Percentiles rank a stretch among this genome's conserved stretches.
phyloP scores from a whole-genome alignment of 2,113 vertebrate genomes.

The Neolamprologus fasciatus region DNA sequence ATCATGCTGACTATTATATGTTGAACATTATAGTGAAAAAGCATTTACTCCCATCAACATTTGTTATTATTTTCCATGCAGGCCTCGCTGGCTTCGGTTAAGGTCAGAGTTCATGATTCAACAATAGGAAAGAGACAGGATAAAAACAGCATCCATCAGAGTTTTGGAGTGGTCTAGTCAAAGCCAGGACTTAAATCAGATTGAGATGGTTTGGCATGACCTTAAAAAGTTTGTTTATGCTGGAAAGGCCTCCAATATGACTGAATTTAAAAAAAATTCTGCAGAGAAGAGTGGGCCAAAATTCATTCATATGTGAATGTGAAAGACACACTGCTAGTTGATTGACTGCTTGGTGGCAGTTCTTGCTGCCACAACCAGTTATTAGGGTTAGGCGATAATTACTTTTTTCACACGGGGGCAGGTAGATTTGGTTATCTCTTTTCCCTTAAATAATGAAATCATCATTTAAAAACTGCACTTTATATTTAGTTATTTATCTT shows the following conservation, averaged over 20 bases:
- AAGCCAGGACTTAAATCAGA: background rate
- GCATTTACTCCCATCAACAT: background rate
- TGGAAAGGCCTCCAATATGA: background rate
- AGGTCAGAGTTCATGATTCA: background rate
- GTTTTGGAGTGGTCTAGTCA: background rate
- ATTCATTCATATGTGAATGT: background rate
- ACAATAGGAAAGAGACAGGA: background rate
- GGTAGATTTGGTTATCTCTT: background rate
- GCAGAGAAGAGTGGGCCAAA: background rate
- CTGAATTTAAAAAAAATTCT: fast-evolving
- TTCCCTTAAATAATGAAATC: background rate
- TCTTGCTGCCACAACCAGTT: background rate
- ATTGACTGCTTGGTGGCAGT: background rate
- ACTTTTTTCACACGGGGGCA: background rate
- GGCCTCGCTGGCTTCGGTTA: background rate
- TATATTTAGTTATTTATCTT: background rate
- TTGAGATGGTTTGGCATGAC: background rate
- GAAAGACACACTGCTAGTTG: background rate
- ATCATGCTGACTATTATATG: background rate
- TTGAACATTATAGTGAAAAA: background rate
- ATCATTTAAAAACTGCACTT: background rate
- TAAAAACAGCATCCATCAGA: background rate
- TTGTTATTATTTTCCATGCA: background rate
- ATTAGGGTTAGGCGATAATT: background rate
- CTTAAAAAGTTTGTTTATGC: background rate